These are phyloP conservation scores for Otocyon megalotis DNA, from an alignment of 2,113 vertebrate species.

Conservation along the genomic window DNA sequence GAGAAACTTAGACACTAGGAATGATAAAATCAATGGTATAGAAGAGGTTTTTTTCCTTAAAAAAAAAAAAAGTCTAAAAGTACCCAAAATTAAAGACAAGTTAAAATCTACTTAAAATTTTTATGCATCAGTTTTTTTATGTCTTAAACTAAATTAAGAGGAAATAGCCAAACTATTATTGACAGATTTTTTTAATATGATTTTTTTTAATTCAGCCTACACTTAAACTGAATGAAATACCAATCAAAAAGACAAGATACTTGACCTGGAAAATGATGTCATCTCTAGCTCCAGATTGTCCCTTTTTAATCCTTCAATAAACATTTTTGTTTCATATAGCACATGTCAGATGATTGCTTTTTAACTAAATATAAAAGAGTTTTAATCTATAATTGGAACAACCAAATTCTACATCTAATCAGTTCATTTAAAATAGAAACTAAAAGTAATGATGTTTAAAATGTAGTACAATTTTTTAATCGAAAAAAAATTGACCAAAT, in stretches of 20 bases:
- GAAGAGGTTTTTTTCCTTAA: background rate
- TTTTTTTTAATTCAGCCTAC: background rate
- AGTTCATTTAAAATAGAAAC: background rate
- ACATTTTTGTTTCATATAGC: background rate
- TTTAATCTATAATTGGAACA: background rate
- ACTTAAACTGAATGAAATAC: background rate
- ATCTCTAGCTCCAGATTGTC: background rate
- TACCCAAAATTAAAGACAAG: background rate
- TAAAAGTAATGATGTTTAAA: background rate
- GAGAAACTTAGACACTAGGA: background rate
- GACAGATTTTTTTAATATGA: background rate
- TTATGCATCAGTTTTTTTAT: background rate
- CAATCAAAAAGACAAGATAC: background rate
- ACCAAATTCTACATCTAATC: background rate
- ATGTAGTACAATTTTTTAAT: background rate
- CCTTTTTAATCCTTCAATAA: background rate
- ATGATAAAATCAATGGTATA: background rate
- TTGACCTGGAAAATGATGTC: too few relatives aligned
- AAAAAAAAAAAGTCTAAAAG: constrained; percentile 3
- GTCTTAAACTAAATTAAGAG: background rate
- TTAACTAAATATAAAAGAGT: background rate
- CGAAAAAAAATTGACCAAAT: background rate
- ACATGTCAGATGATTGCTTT: background rate
- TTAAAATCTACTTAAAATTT: background rate
- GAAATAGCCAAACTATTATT: background rate